Conservation (phyloP, 2,888 invertebrate species). For the Ormia ochracea region DNA sequence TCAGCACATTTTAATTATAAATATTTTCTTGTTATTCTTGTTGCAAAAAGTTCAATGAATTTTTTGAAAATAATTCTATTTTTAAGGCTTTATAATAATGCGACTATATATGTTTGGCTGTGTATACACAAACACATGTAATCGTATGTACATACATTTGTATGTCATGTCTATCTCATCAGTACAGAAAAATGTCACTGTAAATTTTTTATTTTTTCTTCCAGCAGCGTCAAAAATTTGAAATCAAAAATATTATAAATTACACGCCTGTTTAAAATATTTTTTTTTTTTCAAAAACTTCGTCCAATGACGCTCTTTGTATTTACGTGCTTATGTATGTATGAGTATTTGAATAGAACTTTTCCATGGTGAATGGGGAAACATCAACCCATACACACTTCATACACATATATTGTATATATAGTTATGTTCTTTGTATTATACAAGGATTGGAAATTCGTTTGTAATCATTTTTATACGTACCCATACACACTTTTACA, state of each 20-base stretch:
- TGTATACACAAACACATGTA: no score
- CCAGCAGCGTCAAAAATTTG: not conserved
- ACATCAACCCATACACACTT: no score
- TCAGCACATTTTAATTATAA: slow-evolving; percentile 6
- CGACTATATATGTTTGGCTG: no score
- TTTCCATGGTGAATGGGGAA: no score
- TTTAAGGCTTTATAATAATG: not conserved
- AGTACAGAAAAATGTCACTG: not conserved
- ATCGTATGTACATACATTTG: no score
- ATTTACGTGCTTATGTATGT: not conserved
- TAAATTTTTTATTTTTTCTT: not conserved
- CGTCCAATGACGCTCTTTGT: not conserved
- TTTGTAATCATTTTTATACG: no score
- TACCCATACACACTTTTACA: no score
- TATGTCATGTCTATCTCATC: no score
- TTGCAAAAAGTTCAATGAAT: slow-evolving; percentile 55
- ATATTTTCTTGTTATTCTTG: slow-evolving; percentile 4
- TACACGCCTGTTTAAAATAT: not conserved
- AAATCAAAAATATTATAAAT: not conserved
- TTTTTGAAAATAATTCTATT: slow-evolving; percentile 20
- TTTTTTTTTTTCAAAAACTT: not conserved
- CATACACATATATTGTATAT: no score
- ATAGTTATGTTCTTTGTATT: no score
- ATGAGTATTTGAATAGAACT: not conserved
- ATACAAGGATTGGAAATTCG: no score